A percentile compares a stretch with the other conserved stretches of the same genome.
These are phyloP conservation scores for Cyprinodon brontotheroides DNA, from an alignment of 2,113 vertebrate genomes.

Conservation along the genomic window DNA sequence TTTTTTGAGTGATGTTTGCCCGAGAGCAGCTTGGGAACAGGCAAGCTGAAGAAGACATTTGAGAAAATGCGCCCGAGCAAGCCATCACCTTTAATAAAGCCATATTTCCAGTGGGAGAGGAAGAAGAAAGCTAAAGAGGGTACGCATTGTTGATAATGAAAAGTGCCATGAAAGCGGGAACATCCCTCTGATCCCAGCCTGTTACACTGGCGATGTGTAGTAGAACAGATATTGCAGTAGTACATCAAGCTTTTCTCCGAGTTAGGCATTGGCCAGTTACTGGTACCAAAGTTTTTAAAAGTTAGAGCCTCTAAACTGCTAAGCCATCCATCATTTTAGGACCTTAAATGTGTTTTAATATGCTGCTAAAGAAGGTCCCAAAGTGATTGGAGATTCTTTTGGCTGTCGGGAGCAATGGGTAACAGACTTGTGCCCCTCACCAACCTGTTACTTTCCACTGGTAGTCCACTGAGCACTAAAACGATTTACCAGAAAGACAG, in stretches of 20 bases:
- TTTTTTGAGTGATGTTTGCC: slow-evolving; percentile 75
- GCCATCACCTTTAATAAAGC: slow-evolving; percentile 80
- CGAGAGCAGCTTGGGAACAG: slow-evolving; percentile 68
- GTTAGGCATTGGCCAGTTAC: background rate
- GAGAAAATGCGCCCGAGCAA: slow-evolving; percentile 77
- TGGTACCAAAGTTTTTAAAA: background rate
- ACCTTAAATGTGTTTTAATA: background rate
- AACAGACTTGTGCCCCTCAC: background rate
- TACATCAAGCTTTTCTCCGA: slow-evolving; percentile 57
- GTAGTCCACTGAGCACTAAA: background rate
- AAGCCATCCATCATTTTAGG: background rate
- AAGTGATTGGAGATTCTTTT: too few relatives aligned
- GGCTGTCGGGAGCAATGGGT: too few relatives aligned
- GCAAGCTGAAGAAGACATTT: slow-evolving; percentile 73
- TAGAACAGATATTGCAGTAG: slow-evolving; percentile 49
- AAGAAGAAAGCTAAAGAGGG: slow-evolving; percentile 68
- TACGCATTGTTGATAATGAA: slow-evolving; percentile 70
- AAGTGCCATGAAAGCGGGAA: slow-evolving; percentile 60
- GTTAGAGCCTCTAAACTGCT: background rate
- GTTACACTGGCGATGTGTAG: slow-evolving; percentile 64
- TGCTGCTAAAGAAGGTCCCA: too few relatives aligned
- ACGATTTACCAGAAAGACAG: background rate
- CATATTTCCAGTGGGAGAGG: slow-evolving; percentile 58
- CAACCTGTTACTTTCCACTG: background rate
- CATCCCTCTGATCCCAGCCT: slow-evolving; percentile 63